Evolutionary conservation across 2,888 invertebrate genomes (phyloP), one percentile per base, ranked within the genome.

Genomic region (Drosophila nigritarsus): DNA sequence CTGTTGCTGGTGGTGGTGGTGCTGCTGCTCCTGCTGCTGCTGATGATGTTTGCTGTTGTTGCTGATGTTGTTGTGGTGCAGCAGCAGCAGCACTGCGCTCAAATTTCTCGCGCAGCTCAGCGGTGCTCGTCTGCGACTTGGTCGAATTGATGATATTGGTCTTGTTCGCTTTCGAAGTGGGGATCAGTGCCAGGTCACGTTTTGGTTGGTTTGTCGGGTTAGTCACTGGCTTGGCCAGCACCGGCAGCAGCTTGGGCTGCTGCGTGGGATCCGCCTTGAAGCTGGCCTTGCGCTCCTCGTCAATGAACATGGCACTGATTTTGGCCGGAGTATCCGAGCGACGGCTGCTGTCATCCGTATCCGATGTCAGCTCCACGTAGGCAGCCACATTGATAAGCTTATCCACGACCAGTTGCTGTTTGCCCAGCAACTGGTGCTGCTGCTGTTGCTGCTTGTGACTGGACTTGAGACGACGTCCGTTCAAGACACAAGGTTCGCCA

Each of bases 251-350:
- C 9, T 85, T 85, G 49, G 92, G 84, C 71, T 90, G 90, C 70
- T 91, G 92, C 58, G 72, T 84, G 58, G 91, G 90, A 82, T 93
- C 93, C 11, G 90, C 91, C 75, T 93, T 93, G 73, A 92, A 93
- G 78, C 93, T 93, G 27, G 93, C 93, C 70, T 93, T 93, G 75
- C 93, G 92, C 76, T 93, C 93, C 72, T 93, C 93, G 72, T 93
- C 93, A 42, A 93, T 93, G 77, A 93, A 93, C 91, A 92, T 92
- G 92, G 92, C 92, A 92, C 92, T 93, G 64, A 93, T 91, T 86
- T 93, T 93, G 18, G 90, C 90, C 60, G 92, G 92, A 62, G 92
- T 92, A 54, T 92, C 92, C n/a, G 93, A 93, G 48, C 92, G 90
- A 11, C 93, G 91, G 67, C 93, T 93, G 73, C 93, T 93, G 73